A percentile compares a stretch with the other conserved stretches of the same genome.
phyloP scores from a whole-genome alignment of 2,888 invertebrate species.

The Heliconius ethilla region DNA sequence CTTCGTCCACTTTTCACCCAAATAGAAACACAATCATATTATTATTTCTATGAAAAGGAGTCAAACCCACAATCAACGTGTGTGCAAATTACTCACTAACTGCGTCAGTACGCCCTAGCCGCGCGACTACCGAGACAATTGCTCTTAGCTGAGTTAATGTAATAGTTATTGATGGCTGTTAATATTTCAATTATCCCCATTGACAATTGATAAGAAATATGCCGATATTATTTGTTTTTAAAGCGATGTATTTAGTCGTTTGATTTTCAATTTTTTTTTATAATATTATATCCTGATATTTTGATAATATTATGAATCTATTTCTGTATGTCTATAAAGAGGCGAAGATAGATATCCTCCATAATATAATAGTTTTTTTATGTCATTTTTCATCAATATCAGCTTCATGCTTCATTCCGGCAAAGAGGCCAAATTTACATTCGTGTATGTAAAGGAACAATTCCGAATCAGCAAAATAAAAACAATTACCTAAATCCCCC shows the following conservation, averaged over 20 bases:
- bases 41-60: neutral
- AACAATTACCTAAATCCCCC: too few relatives aligned
- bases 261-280: neutral
- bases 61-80: neutral
- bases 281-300: neutral
- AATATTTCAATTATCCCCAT: neutral
- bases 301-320: neutral
- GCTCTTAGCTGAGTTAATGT: neutral
- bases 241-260: neutral
- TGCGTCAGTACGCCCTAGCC: neutral
- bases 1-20: neutral
- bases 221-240: neutral
- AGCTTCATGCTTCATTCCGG: too few relatives aligned
- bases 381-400: too few relatives aligned
- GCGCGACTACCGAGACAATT: neutral
- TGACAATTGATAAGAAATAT: neutral
- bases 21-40: neutral
- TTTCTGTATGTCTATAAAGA: neutral
- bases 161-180: conserved; percentile 2
- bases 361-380: too few relatives aligned
- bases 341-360: too few relatives aligned
- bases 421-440: too few relatives aligned
- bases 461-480: too few relatives aligned
- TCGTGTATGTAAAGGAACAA: too few relatives aligned
- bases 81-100: neutral